Evolutionary conservation across 2,888 invertebrate genomes (phyloP).

Genomic region (Xestia c-nigrum): DNA sequence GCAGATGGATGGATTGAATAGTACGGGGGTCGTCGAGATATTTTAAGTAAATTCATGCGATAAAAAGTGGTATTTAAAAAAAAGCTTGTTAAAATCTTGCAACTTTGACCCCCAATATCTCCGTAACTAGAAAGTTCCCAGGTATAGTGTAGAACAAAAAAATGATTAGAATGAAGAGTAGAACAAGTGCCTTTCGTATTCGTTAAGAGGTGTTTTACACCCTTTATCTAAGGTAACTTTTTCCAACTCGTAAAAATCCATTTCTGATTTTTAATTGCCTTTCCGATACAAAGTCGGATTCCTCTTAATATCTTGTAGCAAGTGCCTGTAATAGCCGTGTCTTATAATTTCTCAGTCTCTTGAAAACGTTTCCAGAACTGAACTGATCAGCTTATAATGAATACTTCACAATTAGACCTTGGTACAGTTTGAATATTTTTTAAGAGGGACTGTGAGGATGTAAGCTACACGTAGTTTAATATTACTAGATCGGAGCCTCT

Average conservation of each 20-base stretch:
- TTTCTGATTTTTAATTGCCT: constrained; percentile 52
- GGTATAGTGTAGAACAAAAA: too few species aligned
- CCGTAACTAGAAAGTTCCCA: too few species aligned
- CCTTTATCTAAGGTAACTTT: constrained; percentile 21
- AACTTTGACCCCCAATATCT: too few species aligned
- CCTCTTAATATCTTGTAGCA: constrained; percentile 27
- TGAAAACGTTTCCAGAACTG: constrained; percentile 20
- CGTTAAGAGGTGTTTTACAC: too few species aligned
- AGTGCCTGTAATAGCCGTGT: constrained; percentile 41
- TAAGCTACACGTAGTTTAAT: neutral
- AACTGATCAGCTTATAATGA: constrained; percentile 27
- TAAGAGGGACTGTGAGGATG: neutral
- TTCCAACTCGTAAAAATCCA: constrained; percentile 35
- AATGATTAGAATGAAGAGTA: too few species aligned
- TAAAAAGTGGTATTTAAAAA: too few species aligned
- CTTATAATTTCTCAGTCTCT: constrained; percentile 28
- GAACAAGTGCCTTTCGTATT: too few species aligned
- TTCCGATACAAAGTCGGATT: constrained; percentile 42
- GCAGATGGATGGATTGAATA: too few species aligned
- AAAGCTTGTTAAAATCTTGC: too few species aligned
- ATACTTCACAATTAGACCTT: neutral
- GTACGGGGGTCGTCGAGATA: too few species aligned
- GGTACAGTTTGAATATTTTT: neutral
- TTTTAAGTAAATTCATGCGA: too few species aligned
- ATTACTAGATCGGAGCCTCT: neutral